A percentile compares a stretch with the other conserved stretches of the same genome.
Evolutionary conservation across 2,888 invertebrate genomes (phyloP).

Genomic region (Phoenoteleia sp.): DNA sequence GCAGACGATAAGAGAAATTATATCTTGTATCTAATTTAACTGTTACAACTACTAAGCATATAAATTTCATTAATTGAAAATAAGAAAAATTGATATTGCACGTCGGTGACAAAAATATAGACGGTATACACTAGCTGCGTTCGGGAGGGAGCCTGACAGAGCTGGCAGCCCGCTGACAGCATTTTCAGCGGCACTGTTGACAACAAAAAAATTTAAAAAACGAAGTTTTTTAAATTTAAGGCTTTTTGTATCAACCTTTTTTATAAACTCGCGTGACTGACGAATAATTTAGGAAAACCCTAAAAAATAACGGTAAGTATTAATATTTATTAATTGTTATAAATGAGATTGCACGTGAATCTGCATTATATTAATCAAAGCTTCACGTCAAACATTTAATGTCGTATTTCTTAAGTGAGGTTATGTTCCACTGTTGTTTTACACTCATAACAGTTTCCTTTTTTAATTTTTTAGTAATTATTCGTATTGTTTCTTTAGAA

Average conservation of each 20-base stretch:
- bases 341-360: neutral
- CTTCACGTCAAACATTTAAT: neutral
- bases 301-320: too few relatives aligned
- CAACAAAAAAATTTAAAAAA: neutral
- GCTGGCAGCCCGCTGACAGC: neutral
- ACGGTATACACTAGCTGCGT: neutral
- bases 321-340: too few relatives aligned
- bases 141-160: neutral
- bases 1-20: too few relatives aligned
- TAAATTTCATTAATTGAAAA: too few relatives aligned
- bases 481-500: neutral
- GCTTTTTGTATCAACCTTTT: too few relatives aligned
- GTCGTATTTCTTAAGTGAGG: neutral
- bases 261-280: too few relatives aligned
- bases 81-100: too few relatives aligned
- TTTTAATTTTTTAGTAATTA: neutral
- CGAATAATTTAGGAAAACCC: too few relatives aligned
- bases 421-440: neutral
- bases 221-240: too few relatives aligned
- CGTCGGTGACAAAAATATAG: too few relatives aligned
- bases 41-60: too few relatives aligned
- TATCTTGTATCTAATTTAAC: too few relatives aligned
- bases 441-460: neutral
- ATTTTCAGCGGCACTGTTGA: neutral
- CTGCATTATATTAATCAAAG: neutral